phyloP scores from a whole-genome alignment of 2,888 invertebrate species.

The Caenorhabditis doughertyi region DNA sequence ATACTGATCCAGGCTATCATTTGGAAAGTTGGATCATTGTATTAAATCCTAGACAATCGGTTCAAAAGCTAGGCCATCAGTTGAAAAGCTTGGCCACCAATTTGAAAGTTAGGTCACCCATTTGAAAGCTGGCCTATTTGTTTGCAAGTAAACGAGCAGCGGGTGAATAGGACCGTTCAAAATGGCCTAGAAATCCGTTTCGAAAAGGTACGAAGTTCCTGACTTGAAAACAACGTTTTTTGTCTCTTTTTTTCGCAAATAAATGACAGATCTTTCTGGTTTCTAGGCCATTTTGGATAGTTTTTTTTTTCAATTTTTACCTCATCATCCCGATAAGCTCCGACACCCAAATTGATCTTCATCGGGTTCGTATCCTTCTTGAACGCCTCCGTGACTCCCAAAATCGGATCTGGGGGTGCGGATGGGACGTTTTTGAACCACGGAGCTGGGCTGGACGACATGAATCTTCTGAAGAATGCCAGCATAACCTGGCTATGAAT shows the following conservation, averaged over 20 bases:
- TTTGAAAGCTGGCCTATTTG: too few species aligned
- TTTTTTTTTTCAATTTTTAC: slow-evolving; percentile 43
- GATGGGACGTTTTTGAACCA: slow-evolving; percentile 49
- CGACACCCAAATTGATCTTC: slow-evolving; percentile 91
- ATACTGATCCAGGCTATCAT: too few species aligned
- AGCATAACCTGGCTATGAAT: slow-evolving; percentile 25
- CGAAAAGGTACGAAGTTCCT: background rate
- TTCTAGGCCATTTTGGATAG: background rate
- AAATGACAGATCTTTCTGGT: background rate
- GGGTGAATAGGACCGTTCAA: too few species aligned
- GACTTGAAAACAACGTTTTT: background rate
- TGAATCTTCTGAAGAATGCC: slow-evolving; percentile 38
- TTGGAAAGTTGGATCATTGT: too few species aligned
- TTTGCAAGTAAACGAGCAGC: too few species aligned
- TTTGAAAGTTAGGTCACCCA: too few species aligned
- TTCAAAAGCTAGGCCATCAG: too few species aligned
- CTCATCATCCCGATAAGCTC: slow-evolving; percentile 96
- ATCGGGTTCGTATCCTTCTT: slow-evolving; percentile 90
- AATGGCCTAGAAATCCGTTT: too few species aligned
- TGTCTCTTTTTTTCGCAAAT: background rate
- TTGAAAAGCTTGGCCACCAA: too few species aligned
- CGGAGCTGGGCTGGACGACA: slow-evolving; percentile 12
- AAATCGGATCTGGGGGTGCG: slow-evolving; percentile 86
- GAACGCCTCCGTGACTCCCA: slow-evolving; percentile 97
- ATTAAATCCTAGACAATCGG: too few species aligned